phyloP scores from a whole-genome alignment of 2,797 vertebrate species.

The Ataeniobius toweri region DNA sequence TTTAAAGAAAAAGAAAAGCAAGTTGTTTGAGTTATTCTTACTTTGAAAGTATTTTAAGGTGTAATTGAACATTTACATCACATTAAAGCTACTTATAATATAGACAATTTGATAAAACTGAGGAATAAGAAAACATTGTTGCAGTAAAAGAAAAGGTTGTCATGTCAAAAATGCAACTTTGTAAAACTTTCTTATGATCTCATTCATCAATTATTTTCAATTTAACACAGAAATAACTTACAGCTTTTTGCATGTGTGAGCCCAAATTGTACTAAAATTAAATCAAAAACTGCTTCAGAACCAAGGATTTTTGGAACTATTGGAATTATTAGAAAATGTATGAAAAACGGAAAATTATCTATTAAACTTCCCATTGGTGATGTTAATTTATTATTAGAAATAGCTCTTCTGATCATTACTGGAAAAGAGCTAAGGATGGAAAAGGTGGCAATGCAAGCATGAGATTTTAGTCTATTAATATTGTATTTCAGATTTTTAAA shows the following conservation, averaged over 20 bases:
- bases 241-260: background rate
- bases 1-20: too few species aligned
- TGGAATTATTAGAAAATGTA: background rate
- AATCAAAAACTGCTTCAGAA: background rate
- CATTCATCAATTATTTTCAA: background rate
- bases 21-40: too few species aligned
- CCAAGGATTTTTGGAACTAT: background rate
- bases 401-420: background rate
- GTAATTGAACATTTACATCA: too few species aligned
- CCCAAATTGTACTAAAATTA: background rate
- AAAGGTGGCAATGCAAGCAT: background rate
- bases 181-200: background rate
- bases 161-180: too few species aligned
- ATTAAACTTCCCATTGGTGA: background rate
- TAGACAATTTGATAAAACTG: too few species aligned
- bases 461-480: background rate
- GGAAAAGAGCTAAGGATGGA: background rate
- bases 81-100: too few species aligned
- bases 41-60: too few species aligned
- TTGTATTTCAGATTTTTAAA: background rate
- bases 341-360: background rate
- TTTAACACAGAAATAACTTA: too few species aligned
- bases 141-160: too few species aligned
- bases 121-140: too few species aligned
- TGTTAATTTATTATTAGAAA: background rate